phyloP scores from a whole-genome alignment of 1,140 invertebrate genomes.

The Caenorhabditis tropicalis region DNA sequence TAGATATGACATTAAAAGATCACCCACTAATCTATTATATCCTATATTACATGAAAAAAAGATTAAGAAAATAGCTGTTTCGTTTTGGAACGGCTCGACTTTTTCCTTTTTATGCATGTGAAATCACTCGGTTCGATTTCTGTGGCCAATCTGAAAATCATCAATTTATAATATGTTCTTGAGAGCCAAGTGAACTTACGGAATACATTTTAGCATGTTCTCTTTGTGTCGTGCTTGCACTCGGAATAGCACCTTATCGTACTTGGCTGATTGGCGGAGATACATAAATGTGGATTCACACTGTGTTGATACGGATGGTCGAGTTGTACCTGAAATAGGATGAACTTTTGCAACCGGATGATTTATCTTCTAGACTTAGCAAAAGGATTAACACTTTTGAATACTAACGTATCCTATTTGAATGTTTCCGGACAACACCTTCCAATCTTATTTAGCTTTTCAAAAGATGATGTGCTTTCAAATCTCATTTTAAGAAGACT shows the following conservation, averaged over 20 bases:
- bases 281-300: conserved; percentile 5
- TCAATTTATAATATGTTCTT: neutral
- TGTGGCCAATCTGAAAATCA: neutral
- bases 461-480: neutral
- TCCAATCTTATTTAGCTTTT: neutral
- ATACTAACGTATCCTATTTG: neutral
- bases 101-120: neutral
- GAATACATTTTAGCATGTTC: neutral
- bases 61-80: neutral
- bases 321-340: neutral
- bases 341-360: neutral
- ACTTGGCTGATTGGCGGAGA: neutral
- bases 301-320: neutral
- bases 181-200: neutral
- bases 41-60: neutral
- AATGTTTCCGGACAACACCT: neutral
- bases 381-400: neutral
- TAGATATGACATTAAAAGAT: neutral
- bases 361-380: neutral
- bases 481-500: neutral
- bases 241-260: neutral
- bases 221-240: neutral
- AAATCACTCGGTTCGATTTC: neutral
- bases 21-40: neutral
- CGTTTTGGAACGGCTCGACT: neutral